A percentile compares a stretch with the other conserved stretches of the same genome.
phyloP scores from a whole-genome alignment of 2,113 vertebrate genomes.

The Otolemur garnettii region DNA sequence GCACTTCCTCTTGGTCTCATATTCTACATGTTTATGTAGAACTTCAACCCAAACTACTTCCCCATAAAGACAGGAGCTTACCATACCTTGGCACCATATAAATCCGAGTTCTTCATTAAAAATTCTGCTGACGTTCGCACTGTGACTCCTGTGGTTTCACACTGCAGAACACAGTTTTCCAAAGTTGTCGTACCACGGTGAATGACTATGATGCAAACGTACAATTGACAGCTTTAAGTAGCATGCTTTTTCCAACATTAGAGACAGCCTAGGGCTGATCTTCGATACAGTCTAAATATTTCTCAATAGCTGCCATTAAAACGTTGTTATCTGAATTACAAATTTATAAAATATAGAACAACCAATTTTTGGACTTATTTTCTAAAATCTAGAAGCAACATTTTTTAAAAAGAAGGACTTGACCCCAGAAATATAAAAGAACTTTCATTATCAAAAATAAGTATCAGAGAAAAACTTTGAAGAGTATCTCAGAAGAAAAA shows the following conservation, averaged over 20 bases:
- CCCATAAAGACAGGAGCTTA: not conserved
- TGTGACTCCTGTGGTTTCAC: constrained; percentile 95
- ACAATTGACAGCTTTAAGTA: not conserved
- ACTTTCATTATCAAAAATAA: not conserved
- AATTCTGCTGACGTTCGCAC: constrained; percentile 93
- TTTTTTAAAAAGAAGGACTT: not conserved
- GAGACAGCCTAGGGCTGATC: not conserved
- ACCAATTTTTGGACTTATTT: not conserved
- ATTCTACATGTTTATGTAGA: not conserved
- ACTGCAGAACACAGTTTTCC: constrained; percentile 97
- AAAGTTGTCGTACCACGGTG: constrained; percentile 92
- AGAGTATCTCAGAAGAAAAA: not conserved
- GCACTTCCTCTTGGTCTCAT: not conserved
- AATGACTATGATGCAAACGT: constrained; percentile 88
- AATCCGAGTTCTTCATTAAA: constrained; percentile 95
- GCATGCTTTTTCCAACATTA: not conserved
- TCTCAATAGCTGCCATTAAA: not conserved
- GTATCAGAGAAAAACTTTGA: not conserved
- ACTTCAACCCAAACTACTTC: not conserved
- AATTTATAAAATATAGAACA: not conserved
- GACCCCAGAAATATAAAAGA: constrained; percentile 15
- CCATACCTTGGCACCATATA: constrained; percentile 96
- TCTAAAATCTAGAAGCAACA: constrained; percentile 24
- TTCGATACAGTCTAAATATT: not conserved
- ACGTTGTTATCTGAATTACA: not conserved